Evolutionary conservation across 2,888 invertebrate species (phyloP).

Genomic region (Drosophila lutescens): DNA sequence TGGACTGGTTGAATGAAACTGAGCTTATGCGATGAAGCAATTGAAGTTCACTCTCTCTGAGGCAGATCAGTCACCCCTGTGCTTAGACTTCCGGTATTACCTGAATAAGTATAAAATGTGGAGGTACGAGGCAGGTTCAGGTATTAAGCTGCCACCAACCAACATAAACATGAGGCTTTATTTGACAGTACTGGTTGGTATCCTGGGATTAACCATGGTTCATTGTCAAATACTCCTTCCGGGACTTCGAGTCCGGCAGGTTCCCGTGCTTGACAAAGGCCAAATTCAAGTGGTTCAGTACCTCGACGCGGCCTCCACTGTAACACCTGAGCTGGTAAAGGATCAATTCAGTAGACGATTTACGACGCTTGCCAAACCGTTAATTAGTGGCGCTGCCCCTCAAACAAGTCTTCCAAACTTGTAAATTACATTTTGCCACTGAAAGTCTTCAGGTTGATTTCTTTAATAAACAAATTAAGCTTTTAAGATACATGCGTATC

Average conservation of each 20-base stretch:
- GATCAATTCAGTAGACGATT: slow-evolving; percentile 9
- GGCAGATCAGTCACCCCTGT: slow-evolving; percentile 1
- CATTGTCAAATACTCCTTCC: slow-evolving; percentile 1
- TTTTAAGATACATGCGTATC: neutral
- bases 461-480: neutral
- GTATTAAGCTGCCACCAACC: neutral
- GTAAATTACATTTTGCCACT: neutral
- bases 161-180: neutral
- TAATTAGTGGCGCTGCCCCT: neutral
- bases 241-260: neutral
- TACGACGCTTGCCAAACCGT: slow-evolving; percentile 1
- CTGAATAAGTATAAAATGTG: neutral
- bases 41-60: slow-evolving; percentile 3
- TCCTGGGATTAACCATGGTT: neutral
- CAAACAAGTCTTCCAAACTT: slow-evolving; percentile 7
- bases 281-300: slow-evolving; percentile 1
- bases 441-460: neutral
- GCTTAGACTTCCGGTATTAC: neutral
- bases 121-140: no score
- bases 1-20: neutral
- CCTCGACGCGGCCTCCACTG: slow-evolving; percentile 3
- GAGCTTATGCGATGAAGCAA: neutral
- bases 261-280: neutral
- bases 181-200: neutral
- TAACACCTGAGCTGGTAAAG: slow-evolving; percentile 1